Conservation (phyloP, 1,140 invertebrate species). For the Goniozus legneri region DNA sequence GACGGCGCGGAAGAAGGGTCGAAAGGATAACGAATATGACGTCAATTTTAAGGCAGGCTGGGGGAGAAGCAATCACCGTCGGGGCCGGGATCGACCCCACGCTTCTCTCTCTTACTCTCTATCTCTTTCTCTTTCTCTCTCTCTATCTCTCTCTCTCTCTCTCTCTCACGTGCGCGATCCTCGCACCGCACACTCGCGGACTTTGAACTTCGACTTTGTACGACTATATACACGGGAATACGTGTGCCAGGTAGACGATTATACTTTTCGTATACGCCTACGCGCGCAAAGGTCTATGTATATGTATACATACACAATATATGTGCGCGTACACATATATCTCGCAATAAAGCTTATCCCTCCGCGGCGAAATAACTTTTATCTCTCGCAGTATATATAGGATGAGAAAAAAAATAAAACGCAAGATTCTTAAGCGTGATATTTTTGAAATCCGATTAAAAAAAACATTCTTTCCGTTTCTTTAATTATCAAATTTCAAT, state of each 20-base stretch:
- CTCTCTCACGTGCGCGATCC: constrained; percentile 19
- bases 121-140: constrained; percentile 1
- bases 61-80: constrained; percentile 45
- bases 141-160: constrained; percentile 3
- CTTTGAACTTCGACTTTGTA: constrained; percentile 38
- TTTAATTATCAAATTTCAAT: no score
- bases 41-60: constrained; percentile 49
- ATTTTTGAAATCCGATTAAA: no score
- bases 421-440: background rate
- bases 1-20: constrained; percentile 44
- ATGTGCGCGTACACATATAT: no score
- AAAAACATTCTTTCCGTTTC: no score
- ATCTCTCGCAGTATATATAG: background rate
- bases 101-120: background rate
- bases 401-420: no score
- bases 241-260: constrained; percentile 29
- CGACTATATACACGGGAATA: constrained; percentile 29
- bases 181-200: constrained; percentile 30
- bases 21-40: constrained; percentile 53
- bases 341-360: background rate
- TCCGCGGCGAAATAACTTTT: background rate
- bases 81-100: constrained; percentile 29
- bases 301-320: no score
- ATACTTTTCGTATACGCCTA: constrained; percentile 21
- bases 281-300: background rate